Percentiles rank a stretch among this genome's conserved stretches.
Evolutionary conservation across 2,113 vertebrate genomes (phyloP).

Genomic region (Strix aluco): DNA sequence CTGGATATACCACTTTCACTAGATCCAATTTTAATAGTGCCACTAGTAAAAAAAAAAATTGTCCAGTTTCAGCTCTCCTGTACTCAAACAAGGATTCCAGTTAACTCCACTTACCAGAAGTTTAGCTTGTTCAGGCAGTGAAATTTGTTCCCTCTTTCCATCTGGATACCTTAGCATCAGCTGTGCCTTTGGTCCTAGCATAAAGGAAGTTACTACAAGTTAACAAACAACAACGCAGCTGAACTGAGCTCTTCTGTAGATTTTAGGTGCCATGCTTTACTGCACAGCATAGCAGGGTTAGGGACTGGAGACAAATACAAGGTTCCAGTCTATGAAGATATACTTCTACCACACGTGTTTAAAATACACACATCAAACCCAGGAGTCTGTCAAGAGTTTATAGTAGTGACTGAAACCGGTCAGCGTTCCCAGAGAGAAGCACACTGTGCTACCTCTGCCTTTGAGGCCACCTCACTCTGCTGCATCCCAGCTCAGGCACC

Average conservation of each 20-base stretch:
- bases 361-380: not conserved
- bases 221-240: not conserved
- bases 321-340: not conserved
- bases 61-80: not conserved
- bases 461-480: not conserved
- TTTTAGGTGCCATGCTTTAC: not conserved
- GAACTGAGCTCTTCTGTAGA: not conserved
- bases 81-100: not conserved
- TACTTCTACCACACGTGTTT: not conserved
- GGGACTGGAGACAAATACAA: not conserved
- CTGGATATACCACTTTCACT: not conserved
- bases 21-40: fast-evolving
- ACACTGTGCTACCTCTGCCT: not conserved
- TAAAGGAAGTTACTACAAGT: constrained; percentile 31
- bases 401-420: not conserved
- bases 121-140: constrained; percentile 93
- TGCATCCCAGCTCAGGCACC: not conserved
- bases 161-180: constrained; percentile 98
- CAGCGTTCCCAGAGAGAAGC: not conserved
- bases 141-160: constrained; percentile 96
- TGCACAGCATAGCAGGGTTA: not conserved
- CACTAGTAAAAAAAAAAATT: not conserved
- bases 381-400: not conserved
- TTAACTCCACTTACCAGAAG: constrained; percentile 85
- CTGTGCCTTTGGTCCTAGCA: constrained; percentile 94